Conservation (phyloP, 2,888 invertebrate species). For the Tenthredo distinguenda region DNA sequence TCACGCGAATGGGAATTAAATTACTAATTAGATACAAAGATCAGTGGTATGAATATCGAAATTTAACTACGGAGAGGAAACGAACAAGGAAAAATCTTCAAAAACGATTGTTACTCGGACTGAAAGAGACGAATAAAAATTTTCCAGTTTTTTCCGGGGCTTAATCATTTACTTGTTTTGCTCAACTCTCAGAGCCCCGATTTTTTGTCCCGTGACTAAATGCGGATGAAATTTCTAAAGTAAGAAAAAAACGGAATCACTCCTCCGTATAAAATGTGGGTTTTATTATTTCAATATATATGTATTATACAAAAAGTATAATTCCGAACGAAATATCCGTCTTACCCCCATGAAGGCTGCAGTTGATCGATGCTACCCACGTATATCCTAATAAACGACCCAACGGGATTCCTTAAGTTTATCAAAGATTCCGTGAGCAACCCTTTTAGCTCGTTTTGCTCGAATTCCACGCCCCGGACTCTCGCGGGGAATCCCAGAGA, state of each 20-base stretch:
- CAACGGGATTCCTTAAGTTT: constrained; percentile 24
- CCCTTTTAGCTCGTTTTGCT: background rate
- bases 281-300: background rate
- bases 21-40: background rate
- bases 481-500: background rate
- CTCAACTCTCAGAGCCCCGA: too few species aligned
- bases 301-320: background rate
- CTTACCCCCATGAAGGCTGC: constrained; percentile 41
- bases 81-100: too few species aligned
- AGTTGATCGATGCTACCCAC: constrained; percentile 21
- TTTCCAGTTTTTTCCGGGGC: too few species aligned
- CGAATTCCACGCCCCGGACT: background rate
- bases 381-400: constrained; percentile 37
- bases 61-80: background rate
- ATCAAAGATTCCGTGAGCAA: constrained; percentile 35
- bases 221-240: too few species aligned
- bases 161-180: too few species aligned
- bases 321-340: background rate
- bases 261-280: background rate
- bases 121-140: too few species aligned
- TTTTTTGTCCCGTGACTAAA: background rate
- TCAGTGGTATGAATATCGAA: background rate
- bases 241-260: background rate
- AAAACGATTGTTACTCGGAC: too few species aligned
- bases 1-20: background rate